phyloP scores from a whole-genome alignment of 2,797 vertebrate species.

The Lepidocolaptes lacrymiger region DNA sequence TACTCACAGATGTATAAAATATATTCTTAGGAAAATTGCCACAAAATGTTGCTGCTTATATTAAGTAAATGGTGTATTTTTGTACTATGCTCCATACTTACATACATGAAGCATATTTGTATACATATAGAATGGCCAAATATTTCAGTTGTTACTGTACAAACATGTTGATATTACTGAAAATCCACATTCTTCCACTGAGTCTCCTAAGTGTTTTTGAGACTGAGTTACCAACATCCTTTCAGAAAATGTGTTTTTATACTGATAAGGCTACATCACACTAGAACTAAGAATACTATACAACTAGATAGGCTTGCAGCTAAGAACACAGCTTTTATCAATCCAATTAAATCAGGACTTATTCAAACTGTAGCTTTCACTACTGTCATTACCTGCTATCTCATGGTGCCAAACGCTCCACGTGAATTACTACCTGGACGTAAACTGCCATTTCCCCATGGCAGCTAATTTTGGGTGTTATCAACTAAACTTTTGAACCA shows the following conservation, averaged over 20 bases:
- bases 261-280: not conserved
- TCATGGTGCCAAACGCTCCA: not conserved
- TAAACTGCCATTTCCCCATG: not conserved
- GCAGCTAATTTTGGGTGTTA: not conserved
- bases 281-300: not conserved
- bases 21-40: conserved; percentile 73
- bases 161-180: conserved; percentile 44
- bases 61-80: conserved; percentile 68
- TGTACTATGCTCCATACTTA: conserved; percentile 11
- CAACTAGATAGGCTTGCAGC: not conserved
- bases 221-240: not conserved
- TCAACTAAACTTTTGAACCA: not conserved
- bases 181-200: not conserved
- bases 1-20: conserved; percentile 71
- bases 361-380: not conserved
- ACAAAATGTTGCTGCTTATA: conserved; percentile 71
- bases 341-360: conserved; percentile 12
- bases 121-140: conserved; percentile 57
- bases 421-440: not conserved
- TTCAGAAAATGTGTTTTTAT: conserved; percentile 16
- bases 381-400: not conserved
- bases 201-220: not conserved
- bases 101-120: conserved; percentile 59
- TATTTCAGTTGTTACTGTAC: conserved; percentile 51
- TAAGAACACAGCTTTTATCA: not conserved